Conservation (phyloP, 2,797 vertebrate species). For the Danio choprae region DNA sequence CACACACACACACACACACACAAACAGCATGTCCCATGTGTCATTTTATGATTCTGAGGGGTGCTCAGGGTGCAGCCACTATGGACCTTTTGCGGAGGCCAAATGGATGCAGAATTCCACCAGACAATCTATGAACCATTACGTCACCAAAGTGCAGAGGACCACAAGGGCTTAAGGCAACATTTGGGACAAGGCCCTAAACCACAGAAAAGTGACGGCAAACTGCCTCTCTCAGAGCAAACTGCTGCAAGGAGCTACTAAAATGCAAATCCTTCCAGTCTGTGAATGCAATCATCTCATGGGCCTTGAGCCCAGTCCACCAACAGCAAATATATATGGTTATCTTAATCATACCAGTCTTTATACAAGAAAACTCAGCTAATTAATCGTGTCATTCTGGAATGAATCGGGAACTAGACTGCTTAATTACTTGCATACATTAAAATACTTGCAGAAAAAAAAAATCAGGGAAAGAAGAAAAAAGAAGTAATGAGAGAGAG, state of each 20-base stretch:
- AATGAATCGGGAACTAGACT: slow-evolving; percentile 17
- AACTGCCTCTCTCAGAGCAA: slow-evolving; percentile 70
- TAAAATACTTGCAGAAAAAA: background rate
- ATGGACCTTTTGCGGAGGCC: background rate
- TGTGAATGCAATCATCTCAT: slow-evolving; percentile 72
- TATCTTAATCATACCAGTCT: slow-evolving; percentile 50
- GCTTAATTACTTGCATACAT: background rate
- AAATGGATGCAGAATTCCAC: background rate
- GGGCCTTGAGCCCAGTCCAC: slow-evolving; percentile 60
- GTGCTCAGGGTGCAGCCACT: background rate
- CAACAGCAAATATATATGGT: slow-evolving; percentile 47
- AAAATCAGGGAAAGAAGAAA: background rate
- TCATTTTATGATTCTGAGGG: slow-evolving; percentile 9
- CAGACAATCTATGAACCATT: background rate
- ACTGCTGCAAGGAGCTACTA: slow-evolving; percentile 63
- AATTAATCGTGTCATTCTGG: slow-evolving; percentile 31
- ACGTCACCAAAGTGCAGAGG: background rate
- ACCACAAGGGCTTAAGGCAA: background rate
- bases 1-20: no score
- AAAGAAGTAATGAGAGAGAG: background rate
- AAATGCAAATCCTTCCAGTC: slow-evolving; percentile 64
- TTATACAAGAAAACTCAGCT: slow-evolving; percentile 44
- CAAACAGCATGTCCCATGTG: background rate
- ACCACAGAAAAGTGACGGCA: slow-evolving; percentile 63
- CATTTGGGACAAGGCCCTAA: slow-evolving; percentile 27